These are phyloP conservation scores for Lacerta bilineata DNA, from an alignment of 2,797 vertebrate species.

Conservation along the genomic window DNA sequence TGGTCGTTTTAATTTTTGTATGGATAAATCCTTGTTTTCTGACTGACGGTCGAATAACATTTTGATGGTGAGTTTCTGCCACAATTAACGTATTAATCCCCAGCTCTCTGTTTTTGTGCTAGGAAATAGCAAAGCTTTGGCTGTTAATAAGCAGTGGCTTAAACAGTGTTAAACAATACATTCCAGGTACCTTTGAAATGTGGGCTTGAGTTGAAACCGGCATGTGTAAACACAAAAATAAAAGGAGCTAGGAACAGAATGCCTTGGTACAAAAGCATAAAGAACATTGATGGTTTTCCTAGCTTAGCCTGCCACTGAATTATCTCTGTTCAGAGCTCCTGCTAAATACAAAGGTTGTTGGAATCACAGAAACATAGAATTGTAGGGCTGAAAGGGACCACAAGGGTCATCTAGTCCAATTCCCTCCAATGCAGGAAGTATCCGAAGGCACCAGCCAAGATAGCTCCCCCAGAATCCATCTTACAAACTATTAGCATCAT, in stretches of 20 bases:
- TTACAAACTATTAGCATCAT: not conserved
- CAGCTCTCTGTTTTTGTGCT: not conserved
- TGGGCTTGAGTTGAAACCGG: not conserved
- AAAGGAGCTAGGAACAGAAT: not conserved
- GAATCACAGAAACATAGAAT: too few species aligned
- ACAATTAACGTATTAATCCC: conserved; percentile 6
- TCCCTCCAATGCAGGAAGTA: too few species aligned
- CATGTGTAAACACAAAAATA: not conserved
- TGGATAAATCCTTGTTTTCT: too few species aligned
- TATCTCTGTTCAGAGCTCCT: not conserved
- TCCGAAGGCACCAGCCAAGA: not conserved
- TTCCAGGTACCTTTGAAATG: not conserved
- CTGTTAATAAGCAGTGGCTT: not conserved
- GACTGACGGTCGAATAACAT: too few species aligned
- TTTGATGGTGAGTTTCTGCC: not conserved
- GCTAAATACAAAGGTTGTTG: not conserved
- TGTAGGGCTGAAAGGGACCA: too few species aligned
- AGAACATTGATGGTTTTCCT: not conserved
- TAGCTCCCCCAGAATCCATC: not conserved
- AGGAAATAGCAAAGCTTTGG: not conserved
- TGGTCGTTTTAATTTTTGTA: too few species aligned
- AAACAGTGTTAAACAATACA: not conserved
- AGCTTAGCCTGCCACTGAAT: not conserved
- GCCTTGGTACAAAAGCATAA: not conserved
- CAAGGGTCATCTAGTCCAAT: too few species aligned